Conservation (phyloP, 2,888 invertebrate genomes). For the Pachydiplax longipennis region DNA sequence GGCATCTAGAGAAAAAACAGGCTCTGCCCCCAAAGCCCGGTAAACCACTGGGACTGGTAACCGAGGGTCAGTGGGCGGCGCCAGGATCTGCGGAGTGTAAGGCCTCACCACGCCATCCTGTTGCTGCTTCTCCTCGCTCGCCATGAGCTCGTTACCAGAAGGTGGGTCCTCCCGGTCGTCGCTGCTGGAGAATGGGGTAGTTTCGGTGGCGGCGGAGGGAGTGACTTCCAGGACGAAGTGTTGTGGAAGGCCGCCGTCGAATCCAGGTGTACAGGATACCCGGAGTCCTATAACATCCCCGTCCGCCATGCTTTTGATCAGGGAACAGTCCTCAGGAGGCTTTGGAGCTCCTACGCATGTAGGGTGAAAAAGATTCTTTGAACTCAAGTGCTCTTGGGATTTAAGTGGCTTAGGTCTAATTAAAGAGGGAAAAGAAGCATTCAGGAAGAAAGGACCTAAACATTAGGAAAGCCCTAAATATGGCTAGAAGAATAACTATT, state of each 20-base stretch:
- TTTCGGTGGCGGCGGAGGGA: conserved; percentile 50
- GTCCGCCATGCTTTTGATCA: conserved; percentile 68
- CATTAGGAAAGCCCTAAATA: no score
- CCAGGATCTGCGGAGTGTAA: background rate
- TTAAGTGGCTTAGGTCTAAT: no score
- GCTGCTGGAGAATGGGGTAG: conserved; percentile 56
- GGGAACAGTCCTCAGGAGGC: conserved; percentile 76
- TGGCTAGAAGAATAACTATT: no score
- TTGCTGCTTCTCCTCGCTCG: conserved; percentile 49
- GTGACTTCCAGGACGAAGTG: conserved; percentile 81
- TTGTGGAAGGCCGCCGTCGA: conserved; percentile 82
- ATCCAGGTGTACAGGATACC: conserved; percentile 78
- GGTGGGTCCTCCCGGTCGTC: conserved; percentile 54
- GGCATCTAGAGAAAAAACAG: conserved; percentile 75
- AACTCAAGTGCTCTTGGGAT: background rate
- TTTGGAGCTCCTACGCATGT: conserved; percentile 72
- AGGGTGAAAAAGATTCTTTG: conserved; percentile 6
- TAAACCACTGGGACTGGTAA: conserved; percentile 65
- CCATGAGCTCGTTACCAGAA: conserved; percentile 11
- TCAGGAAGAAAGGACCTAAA: no score
- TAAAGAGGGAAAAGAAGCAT: no score
- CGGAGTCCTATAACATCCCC: conserved; percentile 63
- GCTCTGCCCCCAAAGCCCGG: conserved; percentile 70
- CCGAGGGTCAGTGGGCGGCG: background rate
- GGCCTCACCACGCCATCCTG: conserved; percentile 53